These are phyloP conservation scores for Liodrosophila aerea DNA, from an alignment of 2,888 invertebrate species.

Conservation along the genomic window DNA sequence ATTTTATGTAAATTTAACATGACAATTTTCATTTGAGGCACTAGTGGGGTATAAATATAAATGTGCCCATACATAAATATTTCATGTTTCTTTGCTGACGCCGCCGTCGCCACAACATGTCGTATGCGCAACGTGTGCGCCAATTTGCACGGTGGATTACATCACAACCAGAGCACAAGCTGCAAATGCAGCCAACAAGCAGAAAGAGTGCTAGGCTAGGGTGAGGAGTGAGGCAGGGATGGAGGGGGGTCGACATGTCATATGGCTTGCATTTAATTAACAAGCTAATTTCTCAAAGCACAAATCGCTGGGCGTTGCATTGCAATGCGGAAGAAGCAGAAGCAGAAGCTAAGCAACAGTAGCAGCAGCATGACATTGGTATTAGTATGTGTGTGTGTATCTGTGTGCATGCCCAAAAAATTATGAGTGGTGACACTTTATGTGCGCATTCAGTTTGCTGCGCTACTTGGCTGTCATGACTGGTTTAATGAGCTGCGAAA, in stretches of 20 bases:
- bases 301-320: constrained; percentile 60
- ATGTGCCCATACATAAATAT: constrained; percentile 35
- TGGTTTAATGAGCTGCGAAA: constrained; percentile 54
- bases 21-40: constrained; percentile 58
- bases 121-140: constrained; percentile 67
- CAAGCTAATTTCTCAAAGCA: constrained; percentile 76
- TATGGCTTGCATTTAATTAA: constrained; percentile 75
- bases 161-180: constrained; percentile 43
- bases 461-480: constrained; percentile 11
- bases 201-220: neutral
- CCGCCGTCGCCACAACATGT: constrained; percentile 34
- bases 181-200: neutral
- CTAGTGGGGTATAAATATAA: constrained; percentile 23
- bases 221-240: neutral
- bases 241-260: constrained; percentile 55
- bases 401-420: constrained; percentile 23
- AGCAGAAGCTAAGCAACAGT: too few relatives aligned
- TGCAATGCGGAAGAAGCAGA: constrained; percentile 32
- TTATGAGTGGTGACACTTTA: constrained; percentile 40
- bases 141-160: constrained; percentile 71
- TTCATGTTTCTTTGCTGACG: constrained; percentile 30
- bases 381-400: neutral
- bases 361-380: neutral
- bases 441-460: constrained; percentile 23
- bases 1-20: constrained; percentile 68